phyloP scores from a whole-genome alignment of 2,888 invertebrate species.

The Thecocarcelia acutangulata region DNA sequence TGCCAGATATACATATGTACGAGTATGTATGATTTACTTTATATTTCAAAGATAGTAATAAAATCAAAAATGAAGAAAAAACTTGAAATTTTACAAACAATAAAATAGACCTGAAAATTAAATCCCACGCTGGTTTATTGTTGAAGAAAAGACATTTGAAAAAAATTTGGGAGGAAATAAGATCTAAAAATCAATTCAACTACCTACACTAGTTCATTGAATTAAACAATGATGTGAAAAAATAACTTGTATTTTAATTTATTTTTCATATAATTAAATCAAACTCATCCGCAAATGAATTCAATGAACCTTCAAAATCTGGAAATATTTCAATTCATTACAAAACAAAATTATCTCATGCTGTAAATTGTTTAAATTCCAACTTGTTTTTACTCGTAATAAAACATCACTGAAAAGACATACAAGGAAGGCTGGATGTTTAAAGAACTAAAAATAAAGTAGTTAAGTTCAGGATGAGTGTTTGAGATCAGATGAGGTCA shows the following conservation, averaged over 20 bases:
- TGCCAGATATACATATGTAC: not conserved
- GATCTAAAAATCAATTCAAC: slow-evolving; percentile 28
- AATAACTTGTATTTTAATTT: slow-evolving; percentile 7
- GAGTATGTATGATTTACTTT: slow-evolving; percentile 34
- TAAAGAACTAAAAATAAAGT: slow-evolving; percentile 8
- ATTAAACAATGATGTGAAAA: slow-evolving; percentile 14
- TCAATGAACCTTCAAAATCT: slow-evolving; percentile 56
- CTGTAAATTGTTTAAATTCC: slow-evolving; percentile 18
- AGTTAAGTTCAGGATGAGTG: too few species aligned
- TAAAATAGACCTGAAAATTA: slow-evolving; percentile 18
- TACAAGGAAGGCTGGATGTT: too few species aligned
- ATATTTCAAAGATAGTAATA: slow-evolving; percentile 21
- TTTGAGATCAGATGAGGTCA: too few species aligned
- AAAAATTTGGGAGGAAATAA: slow-evolving; percentile 39
- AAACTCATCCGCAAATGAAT: slow-evolving; percentile 46
- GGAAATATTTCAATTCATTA: slow-evolving; percentile 32
- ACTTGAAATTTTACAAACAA: slow-evolving; percentile 26
- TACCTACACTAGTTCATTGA: slow-evolving; percentile 53
- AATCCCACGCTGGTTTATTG: slow-evolving; percentile 60
- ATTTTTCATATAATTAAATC: slow-evolving; percentile 44
- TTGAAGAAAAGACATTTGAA: not conserved
- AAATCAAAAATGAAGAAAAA: slow-evolving; percentile 20
- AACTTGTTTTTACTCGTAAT: too few species aligned
- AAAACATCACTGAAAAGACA: too few species aligned
- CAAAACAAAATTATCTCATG: slow-evolving; percentile 29